Evolutionary conservation across 2,797 vertebrate species (phyloP).

Genomic region (Gallinago stenura): DNA sequence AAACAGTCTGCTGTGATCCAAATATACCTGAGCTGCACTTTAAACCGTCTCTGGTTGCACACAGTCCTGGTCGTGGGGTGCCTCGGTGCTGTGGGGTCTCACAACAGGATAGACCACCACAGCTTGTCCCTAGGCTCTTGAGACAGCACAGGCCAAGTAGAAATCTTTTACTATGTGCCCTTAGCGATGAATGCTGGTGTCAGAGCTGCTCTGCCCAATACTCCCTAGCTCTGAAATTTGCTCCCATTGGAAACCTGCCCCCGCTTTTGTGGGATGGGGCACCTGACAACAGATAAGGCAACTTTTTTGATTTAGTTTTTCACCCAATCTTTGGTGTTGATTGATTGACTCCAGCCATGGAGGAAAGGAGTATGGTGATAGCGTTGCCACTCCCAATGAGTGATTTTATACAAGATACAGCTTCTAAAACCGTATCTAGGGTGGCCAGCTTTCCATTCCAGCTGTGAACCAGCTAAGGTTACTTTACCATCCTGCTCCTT

Average conservation of each 20-base stretch:
- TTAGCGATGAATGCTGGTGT: background rate
- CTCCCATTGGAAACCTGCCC: background rate
- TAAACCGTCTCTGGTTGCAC: background rate
- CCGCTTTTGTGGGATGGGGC: background rate
- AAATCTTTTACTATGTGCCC: background rate
- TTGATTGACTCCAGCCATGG: background rate
- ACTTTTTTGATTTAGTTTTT: background rate
- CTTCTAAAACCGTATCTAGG: background rate
- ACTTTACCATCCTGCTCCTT: background rate
- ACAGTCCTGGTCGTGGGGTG: background rate
- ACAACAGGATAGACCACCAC: background rate
- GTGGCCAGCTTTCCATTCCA: background rate
- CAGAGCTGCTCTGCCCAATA: background rate
- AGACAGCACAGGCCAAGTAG: fast-evolving
- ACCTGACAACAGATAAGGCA: background rate
- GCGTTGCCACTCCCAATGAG: background rate
- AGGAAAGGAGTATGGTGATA: background rate
- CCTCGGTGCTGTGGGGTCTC: background rate
- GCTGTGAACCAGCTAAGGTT: background rate
- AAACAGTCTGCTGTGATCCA: background rate
- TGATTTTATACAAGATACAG: background rate
- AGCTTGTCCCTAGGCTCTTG: background rate
- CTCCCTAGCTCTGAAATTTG: background rate
- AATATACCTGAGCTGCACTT: background rate
- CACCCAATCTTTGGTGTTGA: background rate